phyloP scores from a whole-genome alignment of 2,113 vertebrate species.

The Oreochromis niloticus region DNA sequence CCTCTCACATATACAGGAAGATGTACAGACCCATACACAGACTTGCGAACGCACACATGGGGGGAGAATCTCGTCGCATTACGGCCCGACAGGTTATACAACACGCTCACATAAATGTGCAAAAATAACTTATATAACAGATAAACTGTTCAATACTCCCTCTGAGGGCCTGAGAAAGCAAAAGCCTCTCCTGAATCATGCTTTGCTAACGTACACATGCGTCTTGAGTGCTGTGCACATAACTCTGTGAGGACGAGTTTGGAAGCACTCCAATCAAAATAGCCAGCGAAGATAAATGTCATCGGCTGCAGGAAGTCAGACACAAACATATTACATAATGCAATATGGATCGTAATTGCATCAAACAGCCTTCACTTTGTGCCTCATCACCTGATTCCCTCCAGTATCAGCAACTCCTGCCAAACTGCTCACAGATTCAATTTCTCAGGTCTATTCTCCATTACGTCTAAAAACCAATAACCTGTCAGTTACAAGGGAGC shows the following conservation, averaged over 20 bases:
- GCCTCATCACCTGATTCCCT: neutral
- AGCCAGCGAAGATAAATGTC: neutral
- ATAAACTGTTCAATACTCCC: neutral
- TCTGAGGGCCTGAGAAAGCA: neutral
- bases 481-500: neutral
- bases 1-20: neutral
- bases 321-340: neutral
- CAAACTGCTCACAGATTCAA: neutral
- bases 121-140: constrained; percentile 44
- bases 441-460: neutral
- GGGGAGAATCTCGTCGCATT: neutral
- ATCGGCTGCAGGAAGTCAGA: neutral
- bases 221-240: neutral
- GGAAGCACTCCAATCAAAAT: neutral
- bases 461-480: neutral
- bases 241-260: neutral
- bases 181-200: neutral
- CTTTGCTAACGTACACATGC: neutral
- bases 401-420: neutral
- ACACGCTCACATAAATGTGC: neutral
- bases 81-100: constrained; percentile 19
- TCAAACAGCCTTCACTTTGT: neutral
- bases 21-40: neutral
- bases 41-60: neutral
- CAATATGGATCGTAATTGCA: neutral